phyloP scores from a whole-genome alignment of 2,888 invertebrate species.

The Eristalinus sepulchralis region DNA sequence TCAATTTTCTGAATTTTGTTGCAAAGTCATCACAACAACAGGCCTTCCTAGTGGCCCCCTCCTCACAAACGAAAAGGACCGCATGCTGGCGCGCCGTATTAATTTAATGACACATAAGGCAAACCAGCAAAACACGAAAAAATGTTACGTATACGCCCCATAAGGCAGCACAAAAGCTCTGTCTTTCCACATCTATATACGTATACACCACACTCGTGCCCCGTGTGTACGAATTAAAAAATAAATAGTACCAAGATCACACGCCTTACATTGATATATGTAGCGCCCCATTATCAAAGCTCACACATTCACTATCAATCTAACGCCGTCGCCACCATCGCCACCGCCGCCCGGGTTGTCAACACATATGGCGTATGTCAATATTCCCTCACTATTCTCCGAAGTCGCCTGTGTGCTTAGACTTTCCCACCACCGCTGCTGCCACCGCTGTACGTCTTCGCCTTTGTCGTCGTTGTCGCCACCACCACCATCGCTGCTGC shows the following conservation, averaged over 20 bases:
- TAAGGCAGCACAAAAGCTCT: constrained; percentile 21
- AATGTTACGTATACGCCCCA: constrained; percentile 51
- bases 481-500: not conserved
- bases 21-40: constrained; percentile 27
- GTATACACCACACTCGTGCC: not conserved
- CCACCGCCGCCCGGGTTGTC: constrained; percentile 38
- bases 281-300: constrained; percentile 44
- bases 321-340: constrained; percentile 48
- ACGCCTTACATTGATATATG: constrained; percentile 55
- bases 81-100: constrained; percentile 17
- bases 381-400: constrained; percentile 40
- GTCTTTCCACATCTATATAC: not conserved
- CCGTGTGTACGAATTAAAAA: constrained; percentile 31
- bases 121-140: constrained; percentile 5
- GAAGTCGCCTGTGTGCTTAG: constrained; percentile 15
- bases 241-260: constrained; percentile 56
- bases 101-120: constrained; percentile 29
- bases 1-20: constrained; percentile 9
- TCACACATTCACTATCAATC: constrained; percentile 61
- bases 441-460: not conserved
- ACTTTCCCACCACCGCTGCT: not conserved
- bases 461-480: not conserved
- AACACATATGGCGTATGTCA: constrained; percentile 63
- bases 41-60: not conserved
- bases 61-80: not conserved